Percentiles rank a stretch among this genome's conserved stretches.
Conservation (phyloP, 2,888 invertebrate genomes). For the Andrena fulva region DNA sequence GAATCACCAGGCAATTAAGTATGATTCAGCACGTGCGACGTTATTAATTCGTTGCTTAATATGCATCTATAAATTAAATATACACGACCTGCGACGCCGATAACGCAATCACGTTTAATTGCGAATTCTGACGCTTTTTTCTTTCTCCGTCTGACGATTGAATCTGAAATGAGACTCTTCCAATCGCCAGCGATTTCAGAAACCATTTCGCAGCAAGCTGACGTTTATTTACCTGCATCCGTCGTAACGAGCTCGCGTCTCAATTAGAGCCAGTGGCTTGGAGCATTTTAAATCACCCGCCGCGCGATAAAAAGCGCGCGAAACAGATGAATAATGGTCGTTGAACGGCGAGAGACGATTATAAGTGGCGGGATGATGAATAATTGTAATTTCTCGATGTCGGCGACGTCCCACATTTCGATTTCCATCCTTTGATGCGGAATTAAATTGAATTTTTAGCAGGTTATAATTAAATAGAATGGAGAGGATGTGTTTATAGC, state of each 20-base stretch:
- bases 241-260: no score
- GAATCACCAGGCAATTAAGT: conserved; percentile 49
- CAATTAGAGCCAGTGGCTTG: neutral
- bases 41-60: conserved; percentile 30
- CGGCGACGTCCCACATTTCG: no score
- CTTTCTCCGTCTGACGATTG: neutral
- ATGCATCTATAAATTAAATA: conserved; percentile 36
- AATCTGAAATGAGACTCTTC: neutral
- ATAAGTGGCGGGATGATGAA: neutral
- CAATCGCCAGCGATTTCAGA: conserved; percentile 3
- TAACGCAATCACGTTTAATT: conserved; percentile 5
- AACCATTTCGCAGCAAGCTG: neutral
- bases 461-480: no score
- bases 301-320: neutral
- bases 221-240: no score
- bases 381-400: neutral
- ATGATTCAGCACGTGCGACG: conserved; percentile 41
- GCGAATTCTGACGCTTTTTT: neutral
- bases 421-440: no score
- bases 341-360: neutral
- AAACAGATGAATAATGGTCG: neutral
- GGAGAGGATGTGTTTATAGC: no score
- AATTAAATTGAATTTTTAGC: no score
- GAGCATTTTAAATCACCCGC: neutral
- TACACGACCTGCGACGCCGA: neutral